A percentile compares a stretch with the other conserved stretches of the same genome.
Conservation (phyloP, 2,888 invertebrate species). For the Eumerus sabulonum region DNA sequence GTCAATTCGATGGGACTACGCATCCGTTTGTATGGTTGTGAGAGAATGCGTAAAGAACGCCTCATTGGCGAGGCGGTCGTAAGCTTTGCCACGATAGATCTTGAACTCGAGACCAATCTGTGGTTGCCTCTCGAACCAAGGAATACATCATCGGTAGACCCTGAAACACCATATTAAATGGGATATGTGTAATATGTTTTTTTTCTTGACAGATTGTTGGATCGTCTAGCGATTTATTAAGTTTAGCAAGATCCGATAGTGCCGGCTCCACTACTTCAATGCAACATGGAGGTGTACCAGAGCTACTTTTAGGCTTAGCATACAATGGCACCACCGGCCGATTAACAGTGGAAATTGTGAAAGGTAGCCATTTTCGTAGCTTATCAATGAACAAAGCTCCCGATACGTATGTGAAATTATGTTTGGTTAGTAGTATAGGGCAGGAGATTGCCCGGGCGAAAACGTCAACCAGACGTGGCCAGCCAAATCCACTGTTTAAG, state of each 20-base stretch:
- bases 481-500: constrained; percentile 97
- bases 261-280: constrained; percentile 96
- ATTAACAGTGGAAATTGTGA: constrained; percentile 91
- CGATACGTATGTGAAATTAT: constrained; percentile 96
- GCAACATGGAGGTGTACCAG: constrained; percentile 93
- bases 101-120: constrained; percentile 93
- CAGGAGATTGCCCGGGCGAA: constrained; percentile 96
- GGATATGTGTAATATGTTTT: neutral
- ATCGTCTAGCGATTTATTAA: constrained; percentile 84
- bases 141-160: constrained; percentile 80
- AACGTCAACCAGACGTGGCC: constrained; percentile 93
- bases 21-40: constrained; percentile 94
- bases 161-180: neutral
- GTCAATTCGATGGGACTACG: constrained; percentile 95
- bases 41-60: constrained; percentile 94
- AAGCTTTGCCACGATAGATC: constrained; percentile 92
- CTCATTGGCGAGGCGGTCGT: constrained; percentile 94
- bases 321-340: constrained; percentile 97
- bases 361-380: constrained; percentile 86
- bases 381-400: constrained; percentile 89
- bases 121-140: constrained; percentile 92
- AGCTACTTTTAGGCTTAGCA: constrained; percentile 91
- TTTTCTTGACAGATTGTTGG: constrained; percentile 79
- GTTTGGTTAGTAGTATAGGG: constrained; percentile 94
- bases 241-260: constrained; percentile 94